A percentile compares a stretch with the other conserved stretches of the same genome.
phyloP scores from a whole-genome alignment of 2,797 vertebrate genomes.

The Cheirogaleus major region DNA sequence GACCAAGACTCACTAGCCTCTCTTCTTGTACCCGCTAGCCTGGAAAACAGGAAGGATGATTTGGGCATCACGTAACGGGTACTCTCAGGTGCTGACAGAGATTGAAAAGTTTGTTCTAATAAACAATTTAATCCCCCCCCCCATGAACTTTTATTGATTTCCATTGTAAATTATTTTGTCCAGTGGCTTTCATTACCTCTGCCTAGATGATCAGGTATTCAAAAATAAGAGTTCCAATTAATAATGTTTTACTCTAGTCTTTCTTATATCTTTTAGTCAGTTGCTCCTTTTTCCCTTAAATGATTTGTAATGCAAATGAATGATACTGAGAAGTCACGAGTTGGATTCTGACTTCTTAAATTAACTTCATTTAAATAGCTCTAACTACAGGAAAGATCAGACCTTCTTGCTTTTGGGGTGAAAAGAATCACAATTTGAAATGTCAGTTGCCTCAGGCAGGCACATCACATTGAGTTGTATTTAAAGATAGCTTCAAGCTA shows the following conservation, averaged over 20 bases:
- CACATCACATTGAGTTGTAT: constrained; percentile 42
- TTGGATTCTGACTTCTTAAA: constrained; percentile 68
- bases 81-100: not conserved
- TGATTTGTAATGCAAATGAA: constrained; percentile 61
- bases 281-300: not conserved
- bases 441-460: constrained; percentile 58
- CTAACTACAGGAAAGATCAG: constrained; percentile 49
- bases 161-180: constrained; percentile 3
- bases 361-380: constrained; percentile 69
- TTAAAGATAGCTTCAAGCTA: constrained; percentile 64
- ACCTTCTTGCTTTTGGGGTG: constrained; percentile 46
- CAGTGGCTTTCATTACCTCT: not conserved
- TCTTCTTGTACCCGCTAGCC: not conserved
- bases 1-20: not conserved
- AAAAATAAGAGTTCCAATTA: constrained; percentile 42
- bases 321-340: constrained; percentile 55
- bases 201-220: not conserved
- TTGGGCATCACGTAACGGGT: not conserved
- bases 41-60: not conserved
- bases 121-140: not conserved
- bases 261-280: constrained; percentile 43
- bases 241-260: constrained; percentile 29
- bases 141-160: not conserved
- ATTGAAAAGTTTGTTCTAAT: not conserved
- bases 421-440: constrained; percentile 71